A percentile compares a stretch with the other conserved stretches of the same genome.
phyloP scores from a whole-genome alignment of 2,113 vertebrate species.

The Corythornis madagascariensis region DNA sequence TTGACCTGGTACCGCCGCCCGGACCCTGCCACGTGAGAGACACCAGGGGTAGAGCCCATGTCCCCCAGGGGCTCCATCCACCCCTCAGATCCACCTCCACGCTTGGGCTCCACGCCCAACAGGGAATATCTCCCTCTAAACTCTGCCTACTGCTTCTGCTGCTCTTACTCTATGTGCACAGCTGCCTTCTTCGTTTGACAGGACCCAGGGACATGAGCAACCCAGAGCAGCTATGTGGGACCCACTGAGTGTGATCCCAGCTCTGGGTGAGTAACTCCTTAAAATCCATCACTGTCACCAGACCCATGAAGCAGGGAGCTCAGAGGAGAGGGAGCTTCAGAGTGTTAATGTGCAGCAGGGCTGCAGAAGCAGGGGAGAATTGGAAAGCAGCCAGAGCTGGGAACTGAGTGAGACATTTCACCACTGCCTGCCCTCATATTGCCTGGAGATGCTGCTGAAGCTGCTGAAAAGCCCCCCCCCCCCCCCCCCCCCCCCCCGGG shows the following conservation, averaged over 20 bases:
- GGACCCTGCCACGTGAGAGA: constrained; percentile 72
- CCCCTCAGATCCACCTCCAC: rapidly evolving
- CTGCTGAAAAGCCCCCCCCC: background rate
- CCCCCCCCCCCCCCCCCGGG: too few species aligned
- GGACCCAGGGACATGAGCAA: background rate
- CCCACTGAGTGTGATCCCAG: background rate
- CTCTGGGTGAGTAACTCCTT: background rate
- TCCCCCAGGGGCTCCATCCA: background rate
- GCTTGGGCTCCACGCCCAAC: background rate
- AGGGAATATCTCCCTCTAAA: background rate
- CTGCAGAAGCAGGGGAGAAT: background rate
- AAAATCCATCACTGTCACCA: background rate
- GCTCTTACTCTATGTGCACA: background rate
- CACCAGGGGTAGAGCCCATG: rapidly evolving
- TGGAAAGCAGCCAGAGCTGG: background rate
- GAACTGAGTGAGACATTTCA: background rate
- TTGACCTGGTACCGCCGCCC: constrained; percentile 86
- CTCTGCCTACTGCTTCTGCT: background rate
- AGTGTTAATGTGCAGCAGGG: rapidly evolving
- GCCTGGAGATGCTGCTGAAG: background rate
- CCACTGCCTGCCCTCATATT: background rate
- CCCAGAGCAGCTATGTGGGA: background rate
- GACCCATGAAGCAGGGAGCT: background rate
- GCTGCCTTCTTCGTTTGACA: background rate
- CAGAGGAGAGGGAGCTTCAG: background rate